Evolutionary conservation across 1,140 invertebrate genomes (phyloP), one percentile per base, ranked within the genome.

Genomic region (Mycetomoellerius zeteki): DNA sequence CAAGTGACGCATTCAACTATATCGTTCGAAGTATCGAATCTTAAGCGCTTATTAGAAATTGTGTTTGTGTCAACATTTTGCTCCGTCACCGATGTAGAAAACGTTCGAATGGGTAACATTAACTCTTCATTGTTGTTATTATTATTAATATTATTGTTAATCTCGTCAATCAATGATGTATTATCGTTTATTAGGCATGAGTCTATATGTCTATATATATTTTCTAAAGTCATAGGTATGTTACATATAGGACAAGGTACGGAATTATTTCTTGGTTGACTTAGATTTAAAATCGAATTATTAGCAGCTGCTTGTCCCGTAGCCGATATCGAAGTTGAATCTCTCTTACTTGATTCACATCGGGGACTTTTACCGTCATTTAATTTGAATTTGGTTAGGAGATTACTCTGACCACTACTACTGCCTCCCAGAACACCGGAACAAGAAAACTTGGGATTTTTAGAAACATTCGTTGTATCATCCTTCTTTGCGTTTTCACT

Each of bases 171-270:
- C 69, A 69, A 78, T 21, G 73, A 52, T 65, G 84, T 69, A 62
- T 85, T 76, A 78, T 30, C 69, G 58, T 88, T 76, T 69, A 77
- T 75, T 73, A 95, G 92, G 92, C 95, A 96, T 47, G 80, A 78
- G 80, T 95, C 92, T 69, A 96, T 67, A 91, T 96, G 96, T 21
- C 87, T 75, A 86, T 95, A 93, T 86, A 95, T 95, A 19, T 92
- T 89, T 56, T 75, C 33, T 88, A 89, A 85, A 37, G 85, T 10
- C 33, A 96, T 69, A 72, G 93, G 73, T 64, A 91, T 76, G 56
- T 93, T 86, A 50, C 95, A 96, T 21, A 94, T 92, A 12, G 95
- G 95, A 71, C 96, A 96, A 7, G 58, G 89, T 12, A 95, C 92
- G 8, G 93, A 92, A n/a, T 91, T 64, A 65, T 47, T 19, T 84